Evolutionary conservation across 2,797 vertebrate species (phyloP), one percentile per base, ranked within the genome.

Genomic region (Mormyrus proboscirostris): DNA sequence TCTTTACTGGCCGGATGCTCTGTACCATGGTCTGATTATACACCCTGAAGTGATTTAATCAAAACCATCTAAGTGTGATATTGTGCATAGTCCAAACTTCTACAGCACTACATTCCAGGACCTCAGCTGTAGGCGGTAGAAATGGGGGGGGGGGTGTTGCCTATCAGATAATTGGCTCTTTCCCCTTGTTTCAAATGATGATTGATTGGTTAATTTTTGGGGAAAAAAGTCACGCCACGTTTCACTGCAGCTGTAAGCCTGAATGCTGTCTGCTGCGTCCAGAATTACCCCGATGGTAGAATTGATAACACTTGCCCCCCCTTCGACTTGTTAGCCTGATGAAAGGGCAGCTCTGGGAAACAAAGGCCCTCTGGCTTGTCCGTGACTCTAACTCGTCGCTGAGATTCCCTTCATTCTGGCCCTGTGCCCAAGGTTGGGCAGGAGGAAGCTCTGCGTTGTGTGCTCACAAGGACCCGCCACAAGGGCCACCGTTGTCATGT

Each of bases 271-370:
- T 92, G 93, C 95, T 94, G 92, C 91, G 91, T 89, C 91, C 92
- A 91, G 91, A 94, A 92, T 91, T 94, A 93, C 93, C 95, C 91
- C 92, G 94, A 95, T 95, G 93, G 93, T 94, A 95, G 92, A 94
- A 95, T 94, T 90, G 95, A 96, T 96, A 96, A 94, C 94, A 94
- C 91, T 95, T 95, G 95, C 94, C 94, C 92, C 92, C 91, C 93
- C 92, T 89, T 89, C 90, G 91, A 93, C 90, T 91, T 89, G 92
- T 92, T 93, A 94, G 94, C 95, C 95, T 95, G 95, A 96, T 96
- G 93, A 96, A 96, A 95, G 94, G 90, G 0, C 90, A 89, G 89
- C 92, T 94, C 91, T 92, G 92, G 91, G 92, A 93, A 94, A 94
- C 94, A 92, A 93, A 91, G 92, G 91, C 90, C 91, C 92, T 91